phyloP scores from a whole-genome alignment of 2,888 invertebrate species.

The Pycnomerus fuliginosus region DNA sequence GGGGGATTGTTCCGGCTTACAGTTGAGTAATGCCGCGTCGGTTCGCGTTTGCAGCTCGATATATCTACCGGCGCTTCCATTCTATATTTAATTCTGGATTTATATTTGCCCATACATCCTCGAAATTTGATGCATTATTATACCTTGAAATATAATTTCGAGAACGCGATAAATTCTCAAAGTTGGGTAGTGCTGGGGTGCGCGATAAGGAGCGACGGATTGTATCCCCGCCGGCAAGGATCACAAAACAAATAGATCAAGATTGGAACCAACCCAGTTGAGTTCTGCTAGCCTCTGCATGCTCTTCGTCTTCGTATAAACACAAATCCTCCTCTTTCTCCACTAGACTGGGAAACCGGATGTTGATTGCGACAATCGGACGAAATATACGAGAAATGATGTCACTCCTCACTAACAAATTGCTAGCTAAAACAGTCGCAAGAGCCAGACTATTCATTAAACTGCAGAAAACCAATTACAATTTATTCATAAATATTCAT shows the following conservation, averaged over 20 bases:
- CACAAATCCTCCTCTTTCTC: slow-evolving; percentile 47
- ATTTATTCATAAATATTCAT: too few species aligned
- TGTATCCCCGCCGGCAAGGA: slow-evolving; percentile 49
- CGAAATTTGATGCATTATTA: slow-evolving; percentile 53
- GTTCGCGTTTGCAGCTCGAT: slow-evolving; percentile 52
- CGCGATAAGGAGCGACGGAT: slow-evolving; percentile 51
- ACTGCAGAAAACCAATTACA: too few species aligned
- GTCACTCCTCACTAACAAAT: slow-evolving; percentile 45
- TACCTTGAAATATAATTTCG: slow-evolving; percentile 53
- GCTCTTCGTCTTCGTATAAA: slow-evolving; percentile 36
- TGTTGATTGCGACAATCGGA: slow-evolving; percentile 53
- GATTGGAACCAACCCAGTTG: slow-evolving; percentile 48
- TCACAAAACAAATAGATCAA: slow-evolving; percentile 55
- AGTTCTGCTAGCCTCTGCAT: slow-evolving; percentile 50
- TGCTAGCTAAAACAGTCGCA: slow-evolving; percentile 42
- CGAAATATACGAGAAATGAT: slow-evolving; percentile 48
- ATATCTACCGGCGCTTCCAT: slow-evolving; percentile 49
- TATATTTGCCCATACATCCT: slow-evolving; percentile 52
- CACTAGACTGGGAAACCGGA: slow-evolving; percentile 51
- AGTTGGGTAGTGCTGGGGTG: slow-evolving; percentile 39
- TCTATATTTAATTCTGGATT: slow-evolving; percentile 55
- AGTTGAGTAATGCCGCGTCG: slow-evolving; percentile 54
- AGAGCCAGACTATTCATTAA: too few species aligned
- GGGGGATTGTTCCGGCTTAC: slow-evolving; percentile 54
- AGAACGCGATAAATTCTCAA: slow-evolving; percentile 43